Evolutionary conservation across 2,888 invertebrate genomes (phyloP).

Genomic region (Drosophila paranaensis): DNA sequence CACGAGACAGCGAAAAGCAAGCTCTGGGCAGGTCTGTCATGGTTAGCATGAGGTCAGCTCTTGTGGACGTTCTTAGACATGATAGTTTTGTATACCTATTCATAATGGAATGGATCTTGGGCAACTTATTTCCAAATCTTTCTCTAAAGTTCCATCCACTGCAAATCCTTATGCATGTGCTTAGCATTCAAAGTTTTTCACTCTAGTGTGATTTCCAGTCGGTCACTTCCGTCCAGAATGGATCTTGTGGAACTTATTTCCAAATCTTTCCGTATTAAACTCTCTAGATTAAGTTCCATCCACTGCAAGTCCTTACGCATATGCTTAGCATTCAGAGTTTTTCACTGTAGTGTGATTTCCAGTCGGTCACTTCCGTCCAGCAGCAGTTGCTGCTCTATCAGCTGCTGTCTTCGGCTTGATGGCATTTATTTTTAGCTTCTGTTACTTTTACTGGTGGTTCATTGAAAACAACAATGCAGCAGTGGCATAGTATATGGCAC

Average conservation of each 20-base stretch:
- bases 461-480: conserved; percentile 44
- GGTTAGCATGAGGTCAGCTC: neutral
- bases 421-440: conserved; percentile 48
- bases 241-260: no score
- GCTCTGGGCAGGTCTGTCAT: neutral
- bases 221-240: neutral
- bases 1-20: no score
- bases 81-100: neutral
- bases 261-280: no score
- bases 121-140: no score
- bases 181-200: no score
- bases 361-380: neutral
- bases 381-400: neutral
- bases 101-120: neutral
- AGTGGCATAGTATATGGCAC: conserved; percentile 30
- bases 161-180: no score
- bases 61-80: neutral
- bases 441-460: conserved; percentile 31
- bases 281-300: no score
- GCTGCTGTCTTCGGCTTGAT: conserved; percentile 23
- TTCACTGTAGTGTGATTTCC: neutral
- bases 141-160: no score
- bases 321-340: no score
- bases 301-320: no score
- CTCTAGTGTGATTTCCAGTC: neutral